Evolutionary conservation across 2,888 invertebrate genomes (phyloP).

Genomic region (Agonopterix alstromeriana): DNA sequence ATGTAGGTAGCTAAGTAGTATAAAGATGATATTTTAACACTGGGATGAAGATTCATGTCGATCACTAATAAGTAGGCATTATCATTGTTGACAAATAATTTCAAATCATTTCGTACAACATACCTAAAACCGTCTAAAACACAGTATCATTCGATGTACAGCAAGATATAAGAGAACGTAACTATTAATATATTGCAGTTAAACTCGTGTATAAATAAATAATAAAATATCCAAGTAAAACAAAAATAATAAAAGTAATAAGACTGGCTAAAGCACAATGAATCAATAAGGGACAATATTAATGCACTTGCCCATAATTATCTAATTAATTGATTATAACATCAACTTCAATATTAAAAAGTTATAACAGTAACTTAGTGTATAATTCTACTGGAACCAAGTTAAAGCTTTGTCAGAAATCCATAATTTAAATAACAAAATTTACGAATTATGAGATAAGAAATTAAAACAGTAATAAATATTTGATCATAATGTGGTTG

Average conservation of each 20-base stretch:
- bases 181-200: conserved; percentile 47
- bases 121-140: conserved; percentile 25
- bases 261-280: conserved; percentile 70
- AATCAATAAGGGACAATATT: conserved; percentile 69
- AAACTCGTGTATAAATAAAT: conserved; percentile 68
- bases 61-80: conserved; percentile 23
- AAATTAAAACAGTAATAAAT: conserved; percentile 73
- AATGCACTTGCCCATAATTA: conserved; percentile 75
- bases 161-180: conserved; percentile 35
- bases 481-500: conserved; percentile 71
- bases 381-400: conserved; percentile 75
- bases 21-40: conserved; percentile 56
- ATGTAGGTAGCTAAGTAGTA: conserved; percentile 61
- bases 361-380: conserved; percentile 75
- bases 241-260: conserved; percentile 64
- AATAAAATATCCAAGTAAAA: conserved; percentile 76
- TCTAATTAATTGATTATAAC: conserved; percentile 75
- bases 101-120: conserved; percentile 31
- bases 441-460: conserved; percentile 68
- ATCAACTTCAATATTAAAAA: conserved; percentile 73
- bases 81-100: conserved; percentile 27
- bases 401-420: conserved; percentile 76
- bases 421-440: conserved; percentile 74
- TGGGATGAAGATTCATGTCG: conserved; percentile 42
- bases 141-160: conserved; percentile 50